phyloP scores from a whole-genome alignment of 2,113 vertebrate species.

The Gorsachius goisagi region DNA sequence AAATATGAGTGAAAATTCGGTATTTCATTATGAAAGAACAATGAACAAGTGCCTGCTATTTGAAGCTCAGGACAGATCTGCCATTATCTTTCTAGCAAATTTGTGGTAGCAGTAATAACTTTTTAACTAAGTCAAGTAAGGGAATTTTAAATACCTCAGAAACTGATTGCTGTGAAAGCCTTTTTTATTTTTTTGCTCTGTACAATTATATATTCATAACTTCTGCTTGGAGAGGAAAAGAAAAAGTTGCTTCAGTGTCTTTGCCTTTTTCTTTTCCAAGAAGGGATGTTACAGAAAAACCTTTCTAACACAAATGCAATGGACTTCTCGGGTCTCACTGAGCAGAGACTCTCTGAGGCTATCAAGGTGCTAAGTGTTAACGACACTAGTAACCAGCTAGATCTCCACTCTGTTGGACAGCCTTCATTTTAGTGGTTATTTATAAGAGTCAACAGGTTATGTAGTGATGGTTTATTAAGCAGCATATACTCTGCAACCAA shows the following conservation, averaged over 20 bases:
- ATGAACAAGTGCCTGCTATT: neutral
- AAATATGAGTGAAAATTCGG: neutral
- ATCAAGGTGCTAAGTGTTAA: neutral
- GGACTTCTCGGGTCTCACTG: neutral
- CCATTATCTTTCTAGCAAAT: conserved; percentile 2
- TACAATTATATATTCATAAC: neutral
- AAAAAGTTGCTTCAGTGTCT: neutral
- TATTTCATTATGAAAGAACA: neutral
- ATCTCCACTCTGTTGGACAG: neutral
- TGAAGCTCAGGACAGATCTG: neutral
- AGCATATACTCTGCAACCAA: neutral
- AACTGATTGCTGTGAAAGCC: neutral
- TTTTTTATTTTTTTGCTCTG: neutral
- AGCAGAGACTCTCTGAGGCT: neutral
- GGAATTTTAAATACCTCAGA: neutral
- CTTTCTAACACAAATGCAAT: neutral
- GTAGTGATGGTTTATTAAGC: neutral
- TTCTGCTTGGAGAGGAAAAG: neutral
- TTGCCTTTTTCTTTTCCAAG: neutral
- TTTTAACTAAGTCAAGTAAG: neutral
- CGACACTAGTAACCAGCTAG: neutral
- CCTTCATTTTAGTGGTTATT: neutral
- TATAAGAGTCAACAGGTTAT: neutral
- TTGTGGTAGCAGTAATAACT: neutral
- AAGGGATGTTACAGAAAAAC: neutral